Base-by-base conservation (phyloP, 2,113 vertebrate genomes). In the Ahaetulla prasina region DNA sequence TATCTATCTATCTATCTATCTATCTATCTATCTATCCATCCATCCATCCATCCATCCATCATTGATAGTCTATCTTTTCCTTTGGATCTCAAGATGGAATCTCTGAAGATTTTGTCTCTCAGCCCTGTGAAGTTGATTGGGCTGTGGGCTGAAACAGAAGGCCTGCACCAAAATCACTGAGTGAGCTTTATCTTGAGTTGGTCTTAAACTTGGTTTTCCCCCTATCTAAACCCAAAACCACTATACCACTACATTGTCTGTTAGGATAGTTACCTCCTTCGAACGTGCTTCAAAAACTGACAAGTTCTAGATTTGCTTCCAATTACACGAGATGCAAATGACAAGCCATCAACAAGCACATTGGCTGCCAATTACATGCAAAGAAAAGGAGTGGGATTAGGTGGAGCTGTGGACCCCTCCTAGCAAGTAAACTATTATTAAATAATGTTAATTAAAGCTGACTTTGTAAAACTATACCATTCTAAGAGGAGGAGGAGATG, bases 391-490 rank as follows among this genome's bases (percentile, higher is more conserved):
- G 3, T 43, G n/a, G 35, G 87, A 43, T 11, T 25, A 80, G 27
- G 39, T 85, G 63, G 60, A 84, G 18, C 35, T 89, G 30, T 92
- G 68, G 9, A 47, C 27, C 23, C 89, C 6, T 49, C 49, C 63
- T 45, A 84, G 39, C 27, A 84, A 35, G 52, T 30, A 30, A 85
- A 85, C 55, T 49, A 35, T 39, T 88, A 14, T 87, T 47, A 89
- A 50, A 47, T 89, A 80, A 85, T 89, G 6, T 74, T 68, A 94
- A 88, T 95, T 96, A 90, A 4, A 49, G 45, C 57, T 95, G 92
- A 95, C 93, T 97, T 96, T 94, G 96, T 91, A 96, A 95, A 97
- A 96, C 49, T 95, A 97, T 57, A 95, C 93, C 87, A 95, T 95
- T 96, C 91, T 91, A 92, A 95, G n/a, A 35, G 68, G 2, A 35